Base-by-base conservation (phyloP, 2,113 vertebrate species). In the Tachysurus fulvidraco region DNA sequence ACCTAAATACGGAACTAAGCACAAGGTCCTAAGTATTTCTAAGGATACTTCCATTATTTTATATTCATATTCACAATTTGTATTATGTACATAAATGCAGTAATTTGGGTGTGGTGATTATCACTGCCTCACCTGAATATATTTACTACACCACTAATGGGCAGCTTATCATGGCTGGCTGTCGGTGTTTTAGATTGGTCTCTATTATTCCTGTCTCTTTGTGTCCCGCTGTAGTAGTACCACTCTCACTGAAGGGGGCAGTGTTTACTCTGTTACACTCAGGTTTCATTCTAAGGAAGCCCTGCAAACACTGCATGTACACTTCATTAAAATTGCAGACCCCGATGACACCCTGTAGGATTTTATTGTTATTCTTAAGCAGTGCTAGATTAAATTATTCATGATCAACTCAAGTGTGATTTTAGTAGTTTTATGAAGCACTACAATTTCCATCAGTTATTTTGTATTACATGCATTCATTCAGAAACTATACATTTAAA, bases 241-340 rank as follows among this genome's bases (percentile, higher is more conserved):
- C 1, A 52, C 1, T 36, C 28, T 2, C 30, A 41, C 85, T 50
- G 30, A 67, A 82, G 71, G 74, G 25, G 88, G 85, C 83, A 82
- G 81, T 87, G 25, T 87, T 80, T n/a, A 59, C 21, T 28, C 57
- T 57, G 85, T 80, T n/a, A 59, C 21, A 23, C 57, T 57, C 23
- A 19, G 14, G 36, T 6, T 25, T 21, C 4, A 36, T 52, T 13
- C 59, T 12, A 52, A 36, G 9, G 19, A 85, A 25, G 5, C 3
- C n/a, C 17, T 78, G 44, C n/a, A 52, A 64, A 30, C 14, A 36
- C 69, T 50, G 4, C 67, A 55, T 5, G 23, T 50, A 44, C 19
- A 76, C 17, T 4, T 19, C n/a, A 62, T 28, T n/a, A 41, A 84
- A 69, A 21, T 55, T 0, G 0, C 52, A 79, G 14, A 36, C 52